Base-by-base conservation (phyloP, 2,113 vertebrate genomes). In the Empidonax traillii region DNA sequence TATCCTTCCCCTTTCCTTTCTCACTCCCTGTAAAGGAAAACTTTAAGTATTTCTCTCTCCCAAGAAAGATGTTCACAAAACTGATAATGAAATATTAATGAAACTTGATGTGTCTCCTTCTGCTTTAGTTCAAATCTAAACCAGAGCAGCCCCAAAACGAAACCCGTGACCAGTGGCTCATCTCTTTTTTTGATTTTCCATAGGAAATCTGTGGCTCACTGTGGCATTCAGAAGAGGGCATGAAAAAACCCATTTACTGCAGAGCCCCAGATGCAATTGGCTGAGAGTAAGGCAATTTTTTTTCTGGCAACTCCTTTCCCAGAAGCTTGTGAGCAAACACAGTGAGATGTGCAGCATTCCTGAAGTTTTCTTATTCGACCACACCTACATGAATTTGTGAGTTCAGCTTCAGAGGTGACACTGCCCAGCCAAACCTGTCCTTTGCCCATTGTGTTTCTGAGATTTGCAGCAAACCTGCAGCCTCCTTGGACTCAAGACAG, bases 371-470 rank as follows among this genome's bases (percentile, higher is more conserved):
- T 25, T 15, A 5, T 12, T 8, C 25, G 28, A 11, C 33, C 35
- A 52, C 27, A 31, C 4, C 5, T 2, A 5, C 4, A 28, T 3
- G 46, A 90, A 10, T 19, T 12, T 31, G 1, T 16, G n/a, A 5
- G 43, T 33, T 71, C 31, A 37, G 8, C 5, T 5, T 82, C 23
- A 51, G 55, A 59, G 53, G 46, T 18, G 62, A 18, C 41, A 1
- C 37, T 59, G 85, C 74, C 35, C 27, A 56, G 47, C 25, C 74
- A 33, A 43, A 31, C 5, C 49, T 20, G 4, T 7, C 23, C 92
- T 76, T 27, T 33, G 53, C 30, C 31, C 22, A 9, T 8, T 1
- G 23, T 18, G 27, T 12, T 67, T 18, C 30, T 81, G 51, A 37
- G 47, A 25, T 19, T 12, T 23, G n/a, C 43, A 85, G 82, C 47